A percentile compares a stretch with the other conserved stretches of the same genome.
These are phyloP conservation scores for Hippocampus kuda DNA, from an alignment of 2,797 vertebrate genomes.

Conservation along the genomic window DNA sequence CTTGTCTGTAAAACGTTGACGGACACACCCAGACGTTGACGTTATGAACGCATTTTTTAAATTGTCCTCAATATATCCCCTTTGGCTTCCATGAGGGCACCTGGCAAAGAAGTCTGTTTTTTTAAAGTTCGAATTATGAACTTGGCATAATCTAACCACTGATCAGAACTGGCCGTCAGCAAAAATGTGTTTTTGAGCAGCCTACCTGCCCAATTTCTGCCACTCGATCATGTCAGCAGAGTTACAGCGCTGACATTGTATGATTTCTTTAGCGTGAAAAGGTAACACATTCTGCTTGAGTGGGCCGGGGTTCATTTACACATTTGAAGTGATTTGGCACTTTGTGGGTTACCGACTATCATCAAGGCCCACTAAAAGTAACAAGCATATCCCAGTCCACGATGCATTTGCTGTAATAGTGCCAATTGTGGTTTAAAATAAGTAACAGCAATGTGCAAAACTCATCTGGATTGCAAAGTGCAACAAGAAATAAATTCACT, in stretches of 20 bases:
- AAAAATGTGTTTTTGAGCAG: no score
- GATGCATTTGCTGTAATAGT: neutral
- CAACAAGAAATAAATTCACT: neutral
- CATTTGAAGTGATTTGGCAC: neutral
- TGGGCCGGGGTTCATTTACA: neutral
- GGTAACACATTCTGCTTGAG: neutral
- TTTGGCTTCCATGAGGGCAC: no score
- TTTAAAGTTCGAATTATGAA: no score
- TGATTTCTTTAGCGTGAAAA: neutral
- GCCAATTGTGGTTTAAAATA: neutral
- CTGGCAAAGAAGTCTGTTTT: no score
- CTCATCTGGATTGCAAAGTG: neutral
- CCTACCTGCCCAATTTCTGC: no score
- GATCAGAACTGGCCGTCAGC: no score
- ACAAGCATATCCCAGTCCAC: neutral
- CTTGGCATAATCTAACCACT: no score
- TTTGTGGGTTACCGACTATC: neutral
- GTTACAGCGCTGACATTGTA: no score
- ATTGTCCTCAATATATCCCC: no score
- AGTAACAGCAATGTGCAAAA: neutral
- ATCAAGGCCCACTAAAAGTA: neutral
- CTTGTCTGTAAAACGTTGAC: neutral
- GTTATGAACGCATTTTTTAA: no score
- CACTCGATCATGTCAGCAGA: no score
- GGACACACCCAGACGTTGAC: neutral